A percentile compares a stretch with the other conserved stretches of the same genome.
These are phyloP conservation scores for Trididemnum nubilum DNA, from an alignment of 23 tunicate genomes.

Conservation along the genomic window DNA sequence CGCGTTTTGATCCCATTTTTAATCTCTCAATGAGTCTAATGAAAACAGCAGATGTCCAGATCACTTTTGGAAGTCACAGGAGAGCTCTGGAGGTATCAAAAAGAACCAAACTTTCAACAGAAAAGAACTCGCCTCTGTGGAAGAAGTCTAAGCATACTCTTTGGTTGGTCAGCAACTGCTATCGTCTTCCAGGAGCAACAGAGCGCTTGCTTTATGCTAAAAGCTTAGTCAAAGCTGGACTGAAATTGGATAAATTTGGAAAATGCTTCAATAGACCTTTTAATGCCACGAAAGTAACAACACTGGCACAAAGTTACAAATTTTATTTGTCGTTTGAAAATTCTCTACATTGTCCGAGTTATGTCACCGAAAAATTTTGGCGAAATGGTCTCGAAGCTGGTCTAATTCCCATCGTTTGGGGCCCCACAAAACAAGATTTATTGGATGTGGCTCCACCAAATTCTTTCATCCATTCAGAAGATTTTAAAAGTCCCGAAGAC, in stretches of 20 bases:
- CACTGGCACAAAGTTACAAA: slow-evolving; percentile 16
- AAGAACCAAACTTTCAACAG: slow-evolving; percentile 10
- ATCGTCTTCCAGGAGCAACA: slow-evolving; percentile 52
- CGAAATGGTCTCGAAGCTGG: slow-evolving; percentile 48
- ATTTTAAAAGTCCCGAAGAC: slow-evolving; percentile 52
- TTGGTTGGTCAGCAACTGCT: slow-evolving; percentile 79
- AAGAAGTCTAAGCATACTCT: slow-evolving; percentile 49
- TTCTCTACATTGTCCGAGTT: slow-evolving; percentile 64
- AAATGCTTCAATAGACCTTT: slow-evolving; percentile 44
- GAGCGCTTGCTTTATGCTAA: slow-evolving; percentile 64
- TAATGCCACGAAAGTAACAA: slow-evolving; percentile 16
- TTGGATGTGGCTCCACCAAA: slow-evolving; percentile 74
- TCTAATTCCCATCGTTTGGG: slow-evolving; percentile 81
- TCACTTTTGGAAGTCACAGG: slow-evolving; percentile 38
- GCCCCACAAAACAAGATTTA: slow-evolving; percentile 70
- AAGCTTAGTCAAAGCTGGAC: slow-evolving; percentile 60
- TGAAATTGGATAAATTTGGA: slow-evolving; percentile 77
- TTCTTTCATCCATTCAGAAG: slow-evolving; percentile 74
- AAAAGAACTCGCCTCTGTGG: slow-evolving; percentile 3
- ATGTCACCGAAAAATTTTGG: slow-evolving; percentile 84
- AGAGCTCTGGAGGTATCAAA: slow-evolving; percentile 45
- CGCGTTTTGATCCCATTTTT: slow-evolving; percentile 50
- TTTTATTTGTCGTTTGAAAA: slow-evolving; percentile 79
- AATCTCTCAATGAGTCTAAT: slow-evolving; percentile 48
- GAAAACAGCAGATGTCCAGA: slow-evolving; percentile 46